These are phyloP conservation scores for Epiperipatus broadwayi DNA, from an alignment of 2,888 invertebrate species.

Conservation along the genomic window DNA sequence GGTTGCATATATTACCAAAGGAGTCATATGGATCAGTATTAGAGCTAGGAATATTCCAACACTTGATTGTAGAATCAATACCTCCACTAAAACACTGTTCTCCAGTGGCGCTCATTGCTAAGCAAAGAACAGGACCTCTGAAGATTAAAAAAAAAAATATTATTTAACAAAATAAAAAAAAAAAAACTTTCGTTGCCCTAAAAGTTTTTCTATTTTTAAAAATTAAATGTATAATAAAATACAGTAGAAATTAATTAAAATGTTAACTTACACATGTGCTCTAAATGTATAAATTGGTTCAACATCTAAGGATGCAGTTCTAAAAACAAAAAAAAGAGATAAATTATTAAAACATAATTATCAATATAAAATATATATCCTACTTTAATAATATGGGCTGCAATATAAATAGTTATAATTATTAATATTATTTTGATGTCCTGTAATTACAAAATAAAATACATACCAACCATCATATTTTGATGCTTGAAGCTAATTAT, in stretches of 20 bases:
- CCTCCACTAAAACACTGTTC: conserved; percentile 92
- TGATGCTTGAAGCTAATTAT: too few relatives aligned
- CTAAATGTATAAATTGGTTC: conserved; percentile 98
- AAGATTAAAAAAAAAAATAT: conserved; percentile 13
- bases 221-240: neutral
- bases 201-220: neutral
- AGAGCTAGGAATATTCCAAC: conserved; percentile 83
- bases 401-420: too few relatives aligned
- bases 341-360: neutral
- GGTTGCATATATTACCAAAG: conserved; percentile 36
- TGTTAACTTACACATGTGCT: conserved; percentile 41
- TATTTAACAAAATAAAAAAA: neutral
- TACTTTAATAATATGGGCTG: too few relatives aligned
- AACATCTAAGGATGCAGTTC: conserved; percentile 78
- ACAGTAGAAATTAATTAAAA: neutral
- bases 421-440: too few relatives aligned
- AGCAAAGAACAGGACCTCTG: conserved; percentile 75
- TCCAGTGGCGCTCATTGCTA: conserved; percentile 78
- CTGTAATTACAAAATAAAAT: too few relatives aligned
- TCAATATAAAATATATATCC: too few relatives aligned
- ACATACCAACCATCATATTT: too few relatives aligned
- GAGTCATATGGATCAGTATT: conserved; percentile 93
- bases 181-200: neutral
- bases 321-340: conserved; percentile 22
- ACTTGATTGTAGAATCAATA: conserved; percentile 76